These are phyloP conservation scores for Papilio elwesi DNA, from an alignment of 2,888 invertebrate genomes.

Conservation along the genomic window DNA sequence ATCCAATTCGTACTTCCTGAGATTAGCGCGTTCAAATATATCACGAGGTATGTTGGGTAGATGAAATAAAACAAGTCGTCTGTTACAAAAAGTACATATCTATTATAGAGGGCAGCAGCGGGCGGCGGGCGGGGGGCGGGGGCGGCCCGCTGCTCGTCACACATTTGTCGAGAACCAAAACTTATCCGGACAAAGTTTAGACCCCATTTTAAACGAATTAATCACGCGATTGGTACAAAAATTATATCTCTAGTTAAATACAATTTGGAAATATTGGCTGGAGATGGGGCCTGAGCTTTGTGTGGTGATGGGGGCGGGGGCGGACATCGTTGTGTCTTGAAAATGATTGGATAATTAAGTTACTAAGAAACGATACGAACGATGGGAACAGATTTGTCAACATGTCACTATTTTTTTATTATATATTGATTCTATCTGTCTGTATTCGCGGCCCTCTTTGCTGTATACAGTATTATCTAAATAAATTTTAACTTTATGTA, in stretches of 20 bases:
- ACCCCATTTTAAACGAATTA: conserved; percentile 47
- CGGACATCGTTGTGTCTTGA: conserved; percentile 5
- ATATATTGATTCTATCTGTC: too few relatives aligned
- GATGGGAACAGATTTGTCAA: neutral
- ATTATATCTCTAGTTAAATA: conserved; percentile 1
- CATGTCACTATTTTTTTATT: too few relatives aligned
- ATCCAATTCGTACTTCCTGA: too few relatives aligned
- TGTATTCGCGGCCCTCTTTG: too few relatives aligned
- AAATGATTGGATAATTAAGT: neutral
- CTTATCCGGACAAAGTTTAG: conserved; percentile 52
- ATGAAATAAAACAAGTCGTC: conserved; percentile 57
- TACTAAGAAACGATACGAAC: neutral
- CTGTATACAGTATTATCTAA: too few relatives aligned
- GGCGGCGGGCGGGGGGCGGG: neutral
- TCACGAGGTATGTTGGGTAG: neutral
- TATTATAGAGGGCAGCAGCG: conserved; percentile 61
- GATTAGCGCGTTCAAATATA: too few relatives aligned
- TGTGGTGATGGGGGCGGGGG: conserved; percentile 7
- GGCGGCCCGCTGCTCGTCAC: conserved; percentile 18
- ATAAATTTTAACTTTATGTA: too few relatives aligned
- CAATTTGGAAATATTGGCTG: neutral
- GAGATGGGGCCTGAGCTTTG: conserved; percentile 39
- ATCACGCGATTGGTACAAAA: neutral
- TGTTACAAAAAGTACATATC: conserved; percentile 76
- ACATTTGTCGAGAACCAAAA: conserved; percentile 43